Percentiles rank a stretch among this genome's conserved stretches.
Conservation (phyloP, 2,113 vertebrate species). For the Muntiacus muntjak region DNA sequence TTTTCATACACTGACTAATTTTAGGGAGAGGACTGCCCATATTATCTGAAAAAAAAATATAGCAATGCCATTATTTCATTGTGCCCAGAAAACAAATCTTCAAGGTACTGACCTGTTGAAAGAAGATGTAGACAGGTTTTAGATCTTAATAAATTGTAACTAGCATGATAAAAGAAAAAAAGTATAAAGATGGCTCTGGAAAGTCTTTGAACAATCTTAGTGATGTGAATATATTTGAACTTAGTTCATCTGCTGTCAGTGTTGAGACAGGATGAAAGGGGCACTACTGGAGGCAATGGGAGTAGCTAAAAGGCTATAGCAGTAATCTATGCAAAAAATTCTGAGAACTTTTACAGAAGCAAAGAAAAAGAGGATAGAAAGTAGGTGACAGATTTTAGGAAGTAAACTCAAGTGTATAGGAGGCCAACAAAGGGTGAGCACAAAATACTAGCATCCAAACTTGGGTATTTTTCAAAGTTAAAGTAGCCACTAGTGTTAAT, state of each 20-base stretch:
- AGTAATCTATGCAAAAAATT: background rate
- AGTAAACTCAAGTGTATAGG: background rate
- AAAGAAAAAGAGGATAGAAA: background rate
- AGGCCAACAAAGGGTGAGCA: background rate
- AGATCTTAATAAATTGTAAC: background rate
- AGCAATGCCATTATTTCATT: background rate
- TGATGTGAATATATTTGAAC: background rate
- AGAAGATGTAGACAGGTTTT: background rate
- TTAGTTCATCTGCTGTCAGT: background rate
- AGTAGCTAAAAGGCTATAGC: background rate
- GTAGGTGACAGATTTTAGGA: background rate
- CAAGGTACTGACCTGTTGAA: background rate
- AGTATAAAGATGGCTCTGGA: background rate
- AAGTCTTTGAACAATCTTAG: background rate
- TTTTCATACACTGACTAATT: background rate
- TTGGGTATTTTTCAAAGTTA: background rate
- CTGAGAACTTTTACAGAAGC: background rate
- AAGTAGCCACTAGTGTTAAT: background rate
- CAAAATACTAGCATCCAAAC: background rate
- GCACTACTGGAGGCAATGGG: background rate
- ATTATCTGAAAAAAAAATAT: background rate
- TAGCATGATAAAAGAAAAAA: background rate
- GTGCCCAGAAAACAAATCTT: background rate
- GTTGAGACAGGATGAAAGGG: background rate
- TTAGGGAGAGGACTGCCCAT: background rate